Evolutionary conservation across 1,140 invertebrate species (phyloP).

Genomic region (Zaprionus davidi): DNA sequence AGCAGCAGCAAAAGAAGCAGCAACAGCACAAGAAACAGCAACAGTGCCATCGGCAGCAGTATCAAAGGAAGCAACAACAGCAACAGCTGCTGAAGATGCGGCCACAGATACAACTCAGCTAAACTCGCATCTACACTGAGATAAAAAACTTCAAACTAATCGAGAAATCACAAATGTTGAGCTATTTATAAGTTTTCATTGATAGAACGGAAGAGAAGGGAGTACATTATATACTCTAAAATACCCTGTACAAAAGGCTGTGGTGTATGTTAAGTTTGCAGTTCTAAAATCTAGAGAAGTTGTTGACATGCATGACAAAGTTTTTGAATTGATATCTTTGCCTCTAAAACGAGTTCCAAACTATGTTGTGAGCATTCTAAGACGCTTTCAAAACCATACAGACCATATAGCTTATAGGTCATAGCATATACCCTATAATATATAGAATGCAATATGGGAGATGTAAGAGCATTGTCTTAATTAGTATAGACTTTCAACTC

Average conservation of each 20-base stretch:
- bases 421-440: background rate
- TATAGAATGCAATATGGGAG: background rate
- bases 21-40: slow-evolving; percentile 48
- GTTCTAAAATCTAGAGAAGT: background rate
- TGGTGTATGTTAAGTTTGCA: background rate
- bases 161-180: background rate
- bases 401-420: background rate
- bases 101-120: slow-evolving; percentile 23
- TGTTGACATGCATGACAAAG: no score
- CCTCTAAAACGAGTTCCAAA: no score
- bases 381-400: no score
- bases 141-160: background rate
- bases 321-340: no score
- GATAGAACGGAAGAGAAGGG: background rate
- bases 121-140: slow-evolving; percentile 33
- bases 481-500: no score
- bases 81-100: slow-evolving; percentile 49
- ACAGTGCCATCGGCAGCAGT: slow-evolving; percentile 46
- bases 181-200: background rate
- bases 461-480: no score
- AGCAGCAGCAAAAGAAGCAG: slow-evolving; percentile 53
- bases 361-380: no score
- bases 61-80: slow-evolving; percentile 41
- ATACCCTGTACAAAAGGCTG: background rate
- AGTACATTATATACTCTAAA: no score